phyloP scores from a whole-genome alignment of 1,140 invertebrate species.

The Mizuhopecten yessoensis region DNA sequence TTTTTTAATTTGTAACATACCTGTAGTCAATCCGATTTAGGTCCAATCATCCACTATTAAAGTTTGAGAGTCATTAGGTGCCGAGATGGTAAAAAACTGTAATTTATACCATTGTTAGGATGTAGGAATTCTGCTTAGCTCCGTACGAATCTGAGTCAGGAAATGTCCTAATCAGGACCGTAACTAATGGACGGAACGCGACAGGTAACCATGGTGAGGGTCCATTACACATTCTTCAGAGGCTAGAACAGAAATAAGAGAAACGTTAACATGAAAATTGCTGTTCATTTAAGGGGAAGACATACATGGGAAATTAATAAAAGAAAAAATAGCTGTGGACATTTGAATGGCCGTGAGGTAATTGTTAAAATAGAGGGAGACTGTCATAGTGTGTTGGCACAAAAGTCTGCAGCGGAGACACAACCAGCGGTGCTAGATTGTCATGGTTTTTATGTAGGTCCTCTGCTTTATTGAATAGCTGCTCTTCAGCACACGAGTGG shows the following conservation, averaged over 20 bases:
- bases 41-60: slow-evolving; percentile 10
- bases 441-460: slow-evolving; percentile 17
- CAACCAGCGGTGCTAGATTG: not conserved
- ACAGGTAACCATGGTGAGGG: slow-evolving; percentile 1
- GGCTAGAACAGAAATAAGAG: not conserved
- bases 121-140: not conserved
- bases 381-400: not conserved
- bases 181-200: not conserved
- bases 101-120: slow-evolving; percentile 10
- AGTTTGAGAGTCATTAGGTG: slow-evolving; percentile 19
- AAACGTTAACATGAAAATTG: not conserved
- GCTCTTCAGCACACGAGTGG: not conserved
- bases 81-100: not conserved
- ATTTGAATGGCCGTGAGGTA: not conserved
- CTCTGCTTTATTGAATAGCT: not conserved
- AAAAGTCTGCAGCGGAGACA: slow-evolving; percentile 1
- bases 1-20: slow-evolving; percentile 21
- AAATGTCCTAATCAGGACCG: not conserved
- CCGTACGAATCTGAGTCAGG: not conserved
- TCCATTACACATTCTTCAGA: not conserved
- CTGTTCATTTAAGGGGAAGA: slow-evolving; percentile 15
- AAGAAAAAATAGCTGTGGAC: slow-evolving; percentile 1
- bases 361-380: not conserved
- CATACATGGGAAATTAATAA: slow-evolving; percentile 16
- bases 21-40: slow-evolving; percentile 6